Percentiles rank a stretch among this genome's conserved stretches.
These are phyloP conservation scores for Falco peregrinus DNA, from an alignment of 2,797 vertebrate species.

Conservation along the genomic window DNA sequence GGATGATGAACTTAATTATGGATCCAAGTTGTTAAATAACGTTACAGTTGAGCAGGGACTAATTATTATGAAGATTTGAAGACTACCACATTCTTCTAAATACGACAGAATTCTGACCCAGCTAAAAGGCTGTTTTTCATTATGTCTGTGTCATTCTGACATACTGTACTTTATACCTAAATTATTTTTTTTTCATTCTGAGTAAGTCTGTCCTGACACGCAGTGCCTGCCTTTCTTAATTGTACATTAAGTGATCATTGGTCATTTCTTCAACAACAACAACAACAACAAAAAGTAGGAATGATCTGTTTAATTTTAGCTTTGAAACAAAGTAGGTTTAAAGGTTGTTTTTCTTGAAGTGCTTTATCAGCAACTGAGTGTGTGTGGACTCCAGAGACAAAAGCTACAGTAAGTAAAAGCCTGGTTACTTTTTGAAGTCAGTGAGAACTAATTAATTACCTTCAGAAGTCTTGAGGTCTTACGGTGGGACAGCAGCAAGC, in stretches of 20 bases:
- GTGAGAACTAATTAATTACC: background rate
- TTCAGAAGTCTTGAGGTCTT: background rate
- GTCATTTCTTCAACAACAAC: background rate
- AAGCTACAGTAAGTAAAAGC: background rate
- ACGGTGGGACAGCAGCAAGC: background rate
- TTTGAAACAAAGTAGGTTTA: background rate
- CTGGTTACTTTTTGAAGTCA: background rate
- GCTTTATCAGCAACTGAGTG: background rate
- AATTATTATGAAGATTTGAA: background rate
- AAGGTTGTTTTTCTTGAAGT: background rate
- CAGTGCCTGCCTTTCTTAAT: background rate
- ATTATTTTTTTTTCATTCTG: background rate
- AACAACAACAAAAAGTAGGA: background rate
- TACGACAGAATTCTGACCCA: background rate
- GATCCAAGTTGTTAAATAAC: slow-evolving; percentile 45
- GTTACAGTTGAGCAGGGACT: slow-evolving; percentile 6
- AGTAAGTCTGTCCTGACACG: background rate
- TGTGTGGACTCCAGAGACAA: background rate
- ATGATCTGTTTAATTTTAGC: background rate
- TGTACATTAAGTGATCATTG: background rate
- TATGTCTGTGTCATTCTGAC: background rate
- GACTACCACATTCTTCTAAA: background rate
- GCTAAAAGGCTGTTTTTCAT: background rate
- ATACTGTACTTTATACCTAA: background rate
- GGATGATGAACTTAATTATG: slow-evolving; percentile 64